Evolutionary conservation across 2,888 invertebrate species (phyloP).

Genomic region (Meteorus cinctellus): DNA sequence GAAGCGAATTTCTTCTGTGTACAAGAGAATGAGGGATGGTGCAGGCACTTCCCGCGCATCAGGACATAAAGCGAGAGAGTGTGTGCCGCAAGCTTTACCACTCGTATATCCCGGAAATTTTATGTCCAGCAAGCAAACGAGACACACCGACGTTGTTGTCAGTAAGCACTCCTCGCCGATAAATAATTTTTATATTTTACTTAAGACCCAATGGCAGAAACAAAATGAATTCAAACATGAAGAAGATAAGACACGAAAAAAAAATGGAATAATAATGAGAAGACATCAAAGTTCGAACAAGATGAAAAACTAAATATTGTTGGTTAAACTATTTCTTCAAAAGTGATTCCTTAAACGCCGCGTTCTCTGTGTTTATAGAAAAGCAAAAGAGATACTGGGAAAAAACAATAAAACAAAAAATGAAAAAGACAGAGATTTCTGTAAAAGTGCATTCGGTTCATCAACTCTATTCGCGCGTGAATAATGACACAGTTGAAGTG

Average conservation of each 20-base stretch:
- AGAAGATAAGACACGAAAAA: neutral
- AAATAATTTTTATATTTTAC: neutral
- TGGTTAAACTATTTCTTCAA: conserved; percentile 14
- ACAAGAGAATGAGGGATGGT: conserved; percentile 17
- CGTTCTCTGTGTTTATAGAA: too few species aligned
- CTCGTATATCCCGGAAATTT: conserved; percentile 11
- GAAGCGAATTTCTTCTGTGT: neutral
- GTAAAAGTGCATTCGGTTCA: conserved; percentile 15
- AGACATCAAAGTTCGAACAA: neutral
- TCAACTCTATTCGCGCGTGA: conserved; percentile 45
- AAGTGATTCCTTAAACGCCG: neutral
- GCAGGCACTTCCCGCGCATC: conserved; percentile 1
- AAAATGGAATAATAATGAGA: neutral
- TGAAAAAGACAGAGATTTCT: neutral
- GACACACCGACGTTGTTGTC: neutral
- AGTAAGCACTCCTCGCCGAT: neutral
- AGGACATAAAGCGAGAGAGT: conserved; percentile 11
- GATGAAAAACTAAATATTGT: neutral
- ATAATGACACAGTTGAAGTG: conserved; percentile 46
- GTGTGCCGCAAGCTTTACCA: conserved; percentile 25
- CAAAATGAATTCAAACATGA: neutral
- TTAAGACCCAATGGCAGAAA: neutral
- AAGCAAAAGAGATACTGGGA: too few species aligned
- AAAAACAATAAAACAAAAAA: conserved; percentile 21
- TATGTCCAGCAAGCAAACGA: conserved; percentile 4